Base-by-base conservation (phyloP, 2,888 invertebrate species). In the Abscondita cerata region DNA sequence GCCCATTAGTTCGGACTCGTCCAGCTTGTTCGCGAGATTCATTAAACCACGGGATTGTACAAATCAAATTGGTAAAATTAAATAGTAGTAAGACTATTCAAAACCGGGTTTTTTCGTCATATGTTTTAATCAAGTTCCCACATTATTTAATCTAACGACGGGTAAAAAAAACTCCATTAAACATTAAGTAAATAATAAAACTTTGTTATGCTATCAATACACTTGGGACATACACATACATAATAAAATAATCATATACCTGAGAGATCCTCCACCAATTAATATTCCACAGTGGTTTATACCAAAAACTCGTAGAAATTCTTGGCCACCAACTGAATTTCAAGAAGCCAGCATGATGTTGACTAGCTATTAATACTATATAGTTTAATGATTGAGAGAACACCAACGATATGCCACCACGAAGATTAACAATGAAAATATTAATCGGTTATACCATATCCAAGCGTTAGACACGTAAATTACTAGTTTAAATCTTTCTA, bases 1-100 rank as follows among this genome's bases (percentile, higher is more conserved):
- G 78, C 74, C 73, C 74, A 75, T 76, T 77, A 75, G 75, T 72
- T 68, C 70, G 74, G 75, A 78, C 76, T 73, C 72, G 78, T 78
- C 72, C 70, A 70, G 73, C 75, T 71, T 75, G 75, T 74, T 75
- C 73, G 73, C 67, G 64, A 73, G 74, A 75, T 76, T 76, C 75
- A 76, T 76, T 75, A 76, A 73, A 68, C 70, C 67, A 69, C n/a
- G 66, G 64, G 72, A 73, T 75, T 73, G 74, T 71, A 75, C 76
- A 76, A 75, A 76, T 76, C 75, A 73, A 76, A 77, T 75, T 75
- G 75, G 71, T 72, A 58, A 73, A 76, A 75, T 74, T 65, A 73
- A 70, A 72, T 69, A 71, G 69, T 69, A 63, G 57, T 51, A 44
- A 50, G 40, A 52, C 36, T 64, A 59, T 66, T 67, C 66, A 52